Base-by-base conservation (phyloP, 2,113 vertebrate species). In the Agapornis roseicollis region DNA sequence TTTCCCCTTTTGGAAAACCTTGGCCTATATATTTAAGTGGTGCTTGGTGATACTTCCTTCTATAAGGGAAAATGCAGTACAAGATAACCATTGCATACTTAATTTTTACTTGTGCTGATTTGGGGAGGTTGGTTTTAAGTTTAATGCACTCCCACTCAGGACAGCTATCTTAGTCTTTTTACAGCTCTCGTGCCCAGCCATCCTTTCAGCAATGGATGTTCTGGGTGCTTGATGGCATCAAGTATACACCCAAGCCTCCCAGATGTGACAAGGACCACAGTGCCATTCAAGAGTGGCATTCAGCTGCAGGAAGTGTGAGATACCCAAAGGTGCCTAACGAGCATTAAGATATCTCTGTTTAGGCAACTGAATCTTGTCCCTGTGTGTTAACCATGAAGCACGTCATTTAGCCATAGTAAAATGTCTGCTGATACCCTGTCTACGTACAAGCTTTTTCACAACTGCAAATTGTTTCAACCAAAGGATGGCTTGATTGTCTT, bases 331-430 rank as follows among this genome's bases (percentile, higher is more conserved):
- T 81, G 65, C 47, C 68, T 89, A 42, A 66, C 7, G 27, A 47
- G 42, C 11, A 5, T 53, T 46, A 23, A 55, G n/a, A 9, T 18
- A 28, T 39, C 41, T 85, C 33, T 61, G 9, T 39, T 66, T 4
- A 35, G 42, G 41, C 39, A 50, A 3, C 74, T 25, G 50, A 72
- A 53, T 56, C 37, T 49, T 58, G 41, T 44, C 29, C 35, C 22
- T 0, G 0, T 33, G 23, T 11, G 4, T 56, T 80, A 73, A 53
- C 19, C 11, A 4, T 13, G 14, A 39, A 29, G 56, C 33, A 31
- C 52, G 6, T 76, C 29, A 14, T 68, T 52, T 81, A 63, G 63
- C 71, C 3, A 0, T 27, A 52, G 27, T 33, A 17, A n/a, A 87
- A 82, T 17, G 27, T 69, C 82, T 4, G 1, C n/a, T 41, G 22